Evolutionary conservation across 2,888 invertebrate genomes (phyloP).

Genomic region (Epinotia demarniana): DNA sequence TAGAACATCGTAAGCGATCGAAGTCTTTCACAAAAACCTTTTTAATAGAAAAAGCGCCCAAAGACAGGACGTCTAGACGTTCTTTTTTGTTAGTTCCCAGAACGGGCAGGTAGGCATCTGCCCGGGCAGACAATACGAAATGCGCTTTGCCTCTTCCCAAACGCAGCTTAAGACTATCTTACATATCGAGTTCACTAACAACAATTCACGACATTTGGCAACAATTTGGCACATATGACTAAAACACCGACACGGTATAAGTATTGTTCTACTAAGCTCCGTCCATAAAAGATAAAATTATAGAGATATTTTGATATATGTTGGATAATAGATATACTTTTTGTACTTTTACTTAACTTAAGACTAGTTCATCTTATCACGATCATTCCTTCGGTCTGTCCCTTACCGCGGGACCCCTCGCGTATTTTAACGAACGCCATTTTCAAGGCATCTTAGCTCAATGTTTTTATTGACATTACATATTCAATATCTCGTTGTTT

Average conservation of each 20-base stretch:
- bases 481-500: constrained; percentile 3
- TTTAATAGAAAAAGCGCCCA: constrained; percentile 75
- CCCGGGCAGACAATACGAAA: constrained; percentile 51
- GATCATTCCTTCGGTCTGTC: background rate
- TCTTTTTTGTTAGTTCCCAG: constrained; percentile 72
- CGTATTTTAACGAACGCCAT: constrained; percentile 10
- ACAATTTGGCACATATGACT: constrained; percentile 36
- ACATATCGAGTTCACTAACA: constrained; percentile 26
- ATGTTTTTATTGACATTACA: constrained; percentile 28
- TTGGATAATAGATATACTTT: constrained; percentile 8
- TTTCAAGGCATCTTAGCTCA: background rate
- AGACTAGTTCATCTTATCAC: background rate
- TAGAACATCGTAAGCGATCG: constrained; percentile 73
- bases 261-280: constrained; percentile 35
- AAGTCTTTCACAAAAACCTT: constrained; percentile 74
- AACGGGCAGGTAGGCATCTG: constrained; percentile 75
- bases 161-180: constrained; percentile 23
- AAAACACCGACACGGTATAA: constrained; percentile 24
- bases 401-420: constrained; percentile 7
- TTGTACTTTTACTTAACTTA: constrained; percentile 23
- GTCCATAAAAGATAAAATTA: constrained; percentile 10
- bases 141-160: constrained; percentile 21
- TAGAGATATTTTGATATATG: background rate
- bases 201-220: constrained; percentile 40
- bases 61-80: constrained; percentile 82